phyloP scores from a whole-genome alignment of 2,888 invertebrate genomes.

The Crematogaster levior region DNA sequence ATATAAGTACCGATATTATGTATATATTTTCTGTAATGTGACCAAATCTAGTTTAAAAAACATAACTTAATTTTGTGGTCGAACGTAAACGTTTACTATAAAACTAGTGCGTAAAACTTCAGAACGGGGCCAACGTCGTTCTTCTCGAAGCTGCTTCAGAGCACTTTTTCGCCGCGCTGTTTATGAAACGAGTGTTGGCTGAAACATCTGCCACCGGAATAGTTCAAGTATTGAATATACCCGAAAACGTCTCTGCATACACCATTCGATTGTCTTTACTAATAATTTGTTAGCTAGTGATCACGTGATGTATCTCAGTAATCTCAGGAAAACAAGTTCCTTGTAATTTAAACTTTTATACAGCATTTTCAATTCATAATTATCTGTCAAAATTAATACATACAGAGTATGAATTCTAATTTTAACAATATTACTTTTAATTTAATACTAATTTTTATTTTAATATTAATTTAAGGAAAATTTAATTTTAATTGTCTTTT shows the following conservation, averaged over 20 bases:
- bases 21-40: no score
- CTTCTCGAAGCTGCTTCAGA: slow-evolving; percentile 19
- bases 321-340: neutral
- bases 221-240: neutral
- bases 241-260: neutral
- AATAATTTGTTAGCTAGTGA: neutral
- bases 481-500: neutral
- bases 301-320: neutral
- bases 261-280: neutral
- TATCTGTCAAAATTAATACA: neutral
- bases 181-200: slow-evolving; percentile 34
- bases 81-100: slow-evolving; percentile 28
- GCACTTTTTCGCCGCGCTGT: slow-evolving; percentile 20
- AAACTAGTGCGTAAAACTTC: slow-evolving; percentile 35
- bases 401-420: neutral
- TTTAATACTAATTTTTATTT: neutral
- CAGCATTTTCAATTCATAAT: neutral
- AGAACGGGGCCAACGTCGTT: slow-evolving; percentile 15
- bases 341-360: neutral
- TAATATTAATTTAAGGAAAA: neutral
- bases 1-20: neutral
- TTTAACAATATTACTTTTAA: neutral
- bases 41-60: slow-evolving; percentile 44
- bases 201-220: slow-evolving; percentile 17
- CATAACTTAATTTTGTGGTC: slow-evolving; percentile 9